phyloP scores from a whole-genome alignment of 2,888 invertebrate species.

The Halictus ligatus region DNA sequence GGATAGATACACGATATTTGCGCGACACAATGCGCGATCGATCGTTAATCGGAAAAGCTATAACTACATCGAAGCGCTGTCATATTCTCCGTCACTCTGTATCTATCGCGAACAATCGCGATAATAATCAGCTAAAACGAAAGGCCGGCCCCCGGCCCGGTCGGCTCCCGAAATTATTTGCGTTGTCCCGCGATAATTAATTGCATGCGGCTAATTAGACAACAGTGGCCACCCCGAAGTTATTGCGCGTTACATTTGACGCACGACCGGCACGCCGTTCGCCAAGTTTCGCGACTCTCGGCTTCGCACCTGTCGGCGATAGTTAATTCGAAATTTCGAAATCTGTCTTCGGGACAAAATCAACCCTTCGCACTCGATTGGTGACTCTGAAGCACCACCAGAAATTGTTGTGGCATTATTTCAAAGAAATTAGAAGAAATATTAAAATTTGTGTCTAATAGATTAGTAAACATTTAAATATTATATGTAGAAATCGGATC shows the following conservation, averaged over 20 bases:
- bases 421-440: too few species aligned
- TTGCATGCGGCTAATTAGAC: constrained; percentile 49
- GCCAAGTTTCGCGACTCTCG: background rate
- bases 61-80: constrained; percentile 40
- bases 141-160: constrained; percentile 46
- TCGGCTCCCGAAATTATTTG: constrained; percentile 38
- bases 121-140: constrained; percentile 57
- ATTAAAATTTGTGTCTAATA: too few species aligned
- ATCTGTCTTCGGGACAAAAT: background rate
- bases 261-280: background rate
- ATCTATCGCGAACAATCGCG: constrained; percentile 58
- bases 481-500: too few species aligned
- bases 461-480: too few species aligned
- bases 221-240: constrained; percentile 27
- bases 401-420: too few species aligned
- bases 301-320: background rate
- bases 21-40: constrained; percentile 53
- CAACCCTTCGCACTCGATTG: too few species aligned
- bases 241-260: background rate
- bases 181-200: constrained; percentile 40
- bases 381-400: too few species aligned
- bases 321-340: background rate
- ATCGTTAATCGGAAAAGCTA: constrained; percentile 65
- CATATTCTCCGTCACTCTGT: constrained; percentile 40
- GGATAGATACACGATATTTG: constrained; percentile 59